Conservation (phyloP, 2,113 vertebrate genomes). For the Cisticola juncidis region DNA sequence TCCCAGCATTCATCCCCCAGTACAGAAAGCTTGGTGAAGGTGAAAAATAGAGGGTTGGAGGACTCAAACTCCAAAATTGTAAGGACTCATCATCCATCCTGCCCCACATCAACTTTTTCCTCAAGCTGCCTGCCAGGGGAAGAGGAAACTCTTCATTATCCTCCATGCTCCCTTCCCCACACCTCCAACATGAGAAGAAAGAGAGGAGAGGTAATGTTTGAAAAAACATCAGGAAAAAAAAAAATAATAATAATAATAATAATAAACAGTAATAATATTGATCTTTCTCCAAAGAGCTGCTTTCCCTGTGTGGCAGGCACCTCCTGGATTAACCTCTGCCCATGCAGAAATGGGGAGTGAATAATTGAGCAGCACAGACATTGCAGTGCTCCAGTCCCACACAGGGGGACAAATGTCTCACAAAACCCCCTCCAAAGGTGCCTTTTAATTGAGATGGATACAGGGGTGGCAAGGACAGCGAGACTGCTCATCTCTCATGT, state of each 20-base stretch:
- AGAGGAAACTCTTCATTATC: background rate
- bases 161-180: background rate
- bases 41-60: background rate
- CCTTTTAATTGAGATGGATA: background rate
- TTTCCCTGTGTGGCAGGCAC: conserved; percentile 39
- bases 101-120: background rate
- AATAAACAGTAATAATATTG: background rate
- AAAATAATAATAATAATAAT: background rate
- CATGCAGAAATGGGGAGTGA: conserved; percentile 53
- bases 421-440: background rate
- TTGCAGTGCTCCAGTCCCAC: background rate
- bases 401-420: background rate
- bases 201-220: conserved; percentile 43
- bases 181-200: background rate
- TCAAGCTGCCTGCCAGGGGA: background rate
- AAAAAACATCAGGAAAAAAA: background rate
- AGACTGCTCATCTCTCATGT: accelerated
- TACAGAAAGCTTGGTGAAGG: background rate
- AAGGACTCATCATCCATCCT: background rate
- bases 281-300: conserved; percentile 58
- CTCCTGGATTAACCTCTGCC: conserved; percentile 62
- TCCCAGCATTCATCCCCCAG: background rate
- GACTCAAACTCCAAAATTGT: background rate
- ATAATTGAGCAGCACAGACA: conserved; percentile 35
- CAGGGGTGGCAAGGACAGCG: background rate